Conservation (phyloP, 37 sponge, comb jelly and placozoan species). For the Bolinopsis microptera region DNA sequence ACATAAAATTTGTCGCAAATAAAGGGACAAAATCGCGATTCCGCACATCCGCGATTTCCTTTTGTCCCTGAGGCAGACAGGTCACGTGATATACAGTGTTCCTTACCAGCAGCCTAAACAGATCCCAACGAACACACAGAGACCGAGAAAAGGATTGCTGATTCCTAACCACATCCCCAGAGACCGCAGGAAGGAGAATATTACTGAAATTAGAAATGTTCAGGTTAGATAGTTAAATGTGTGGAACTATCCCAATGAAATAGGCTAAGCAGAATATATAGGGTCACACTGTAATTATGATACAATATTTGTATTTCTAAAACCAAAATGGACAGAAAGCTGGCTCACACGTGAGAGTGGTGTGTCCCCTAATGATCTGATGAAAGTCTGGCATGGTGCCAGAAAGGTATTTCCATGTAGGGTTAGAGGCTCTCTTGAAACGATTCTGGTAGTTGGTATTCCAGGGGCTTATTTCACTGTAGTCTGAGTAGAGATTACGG, state of each 20-base stretch:
- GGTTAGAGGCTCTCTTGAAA: background rate
- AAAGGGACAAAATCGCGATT: no score
- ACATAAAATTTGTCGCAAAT: no score
- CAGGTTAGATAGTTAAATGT: no score
- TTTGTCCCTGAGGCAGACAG: no score
- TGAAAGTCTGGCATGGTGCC: conserved; percentile 36
- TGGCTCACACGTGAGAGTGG: background rate
- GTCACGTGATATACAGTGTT: no score
- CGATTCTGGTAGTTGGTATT: conserved; percentile 8
- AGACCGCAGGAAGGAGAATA: background rate
- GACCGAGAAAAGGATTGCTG: conserved; percentile 22
- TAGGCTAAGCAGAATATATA: no score
- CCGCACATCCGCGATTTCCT: no score
- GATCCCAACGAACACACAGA: background rate
- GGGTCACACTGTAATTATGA: no score
- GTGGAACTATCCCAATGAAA: no score
- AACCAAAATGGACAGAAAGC: background rate
- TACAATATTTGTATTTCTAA: background rate
- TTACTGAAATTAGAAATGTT: background rate
- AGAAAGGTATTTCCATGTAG: conserved; percentile 26
- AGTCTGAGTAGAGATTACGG: background rate
- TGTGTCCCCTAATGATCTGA: background rate
- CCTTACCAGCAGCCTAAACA: background rate
- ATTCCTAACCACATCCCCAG: conserved; percentile 26
- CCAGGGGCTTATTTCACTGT: background rate